Conservation (phyloP, 2,113 vertebrate species). For the Pardalotus punctatus region DNA sequence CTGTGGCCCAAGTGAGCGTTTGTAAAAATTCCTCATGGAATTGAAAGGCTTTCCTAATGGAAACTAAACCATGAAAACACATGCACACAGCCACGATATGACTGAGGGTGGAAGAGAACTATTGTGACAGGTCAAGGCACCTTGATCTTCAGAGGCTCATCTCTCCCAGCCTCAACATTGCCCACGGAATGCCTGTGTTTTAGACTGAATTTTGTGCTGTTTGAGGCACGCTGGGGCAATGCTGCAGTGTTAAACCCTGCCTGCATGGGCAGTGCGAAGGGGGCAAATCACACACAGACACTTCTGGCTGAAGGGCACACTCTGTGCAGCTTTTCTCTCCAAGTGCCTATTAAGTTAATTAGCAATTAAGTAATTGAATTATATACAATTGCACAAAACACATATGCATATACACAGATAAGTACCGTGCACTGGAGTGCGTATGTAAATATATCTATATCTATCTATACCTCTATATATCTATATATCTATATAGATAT, state of each 20-base stretch:
- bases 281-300: neutral
- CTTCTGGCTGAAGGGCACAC: neutral
- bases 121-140: neutral
- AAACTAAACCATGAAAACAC: neutral
- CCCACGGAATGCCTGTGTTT: neutral
- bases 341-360: neutral
- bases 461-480: neutral
- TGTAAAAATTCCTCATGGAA: neutral
- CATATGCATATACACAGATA: neutral
- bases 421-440: neutral
- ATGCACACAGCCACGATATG: neutral
- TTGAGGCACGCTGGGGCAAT: neutral
- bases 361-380: slow-evolving; percentile 7
- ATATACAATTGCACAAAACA: neutral
- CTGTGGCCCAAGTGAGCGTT: neutral
- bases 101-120: neutral
- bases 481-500: too few species aligned
- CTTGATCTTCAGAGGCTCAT: neutral
- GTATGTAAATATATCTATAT: neutral
- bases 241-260: neutral
- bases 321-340: neutral
- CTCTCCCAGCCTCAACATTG: neutral
- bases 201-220: neutral
- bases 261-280: neutral
- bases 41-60: neutral